These are phyloP conservation scores for Melieria crassipennis DNA, from an alignment of 2,888 invertebrate genomes.

Conservation along the genomic window DNA sequence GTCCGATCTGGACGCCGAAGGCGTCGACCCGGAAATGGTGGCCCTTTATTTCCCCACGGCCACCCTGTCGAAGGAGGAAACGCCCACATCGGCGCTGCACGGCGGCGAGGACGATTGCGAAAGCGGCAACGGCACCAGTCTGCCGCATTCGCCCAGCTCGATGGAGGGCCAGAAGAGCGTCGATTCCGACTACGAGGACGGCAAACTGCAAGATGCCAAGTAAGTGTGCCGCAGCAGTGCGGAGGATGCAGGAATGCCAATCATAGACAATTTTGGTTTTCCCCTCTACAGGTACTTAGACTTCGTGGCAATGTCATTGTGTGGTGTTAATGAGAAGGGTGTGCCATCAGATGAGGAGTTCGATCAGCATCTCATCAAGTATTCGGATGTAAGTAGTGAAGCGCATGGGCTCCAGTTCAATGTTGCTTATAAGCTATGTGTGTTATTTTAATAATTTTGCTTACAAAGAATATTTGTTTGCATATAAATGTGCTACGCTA, in stretches of 20 bases:
- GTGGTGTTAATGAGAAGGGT: slow-evolving; percentile 74
- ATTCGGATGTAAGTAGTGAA: slow-evolving; percentile 65
- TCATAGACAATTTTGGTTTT: no score
- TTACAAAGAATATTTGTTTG: no score
- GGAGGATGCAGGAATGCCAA: neutral
- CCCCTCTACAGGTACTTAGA: slow-evolving; percentile 63
- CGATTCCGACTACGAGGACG: slow-evolving; percentile 87
- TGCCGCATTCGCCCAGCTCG: slow-evolving; percentile 93
- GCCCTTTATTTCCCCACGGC: slow-evolving; percentile 81
- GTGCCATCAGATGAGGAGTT: slow-evolving; percentile 72
- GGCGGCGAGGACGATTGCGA: slow-evolving; percentile 88
- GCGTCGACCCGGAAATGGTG: slow-evolving; percentile 91
- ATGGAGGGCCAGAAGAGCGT: slow-evolving; percentile 82
- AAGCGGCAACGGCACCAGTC: slow-evolving; percentile 94
- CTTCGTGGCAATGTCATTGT: slow-evolving; percentile 80
- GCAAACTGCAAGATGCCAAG: slow-evolving; percentile 68
- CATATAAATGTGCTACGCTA: no score
- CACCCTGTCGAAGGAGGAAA: slow-evolving; percentile 43
- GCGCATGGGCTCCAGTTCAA: no score
- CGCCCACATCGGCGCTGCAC: slow-evolving; percentile 27
- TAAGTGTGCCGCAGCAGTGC: slow-evolving; percentile 56
- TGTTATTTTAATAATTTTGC: no score
- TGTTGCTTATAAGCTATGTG: no score
- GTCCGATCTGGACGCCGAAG: slow-evolving; percentile 86
- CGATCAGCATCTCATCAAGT: slow-evolving; percentile 69